Conservation (phyloP, 2,113 vertebrate species). For the Chaetops frenatus region DNA sequence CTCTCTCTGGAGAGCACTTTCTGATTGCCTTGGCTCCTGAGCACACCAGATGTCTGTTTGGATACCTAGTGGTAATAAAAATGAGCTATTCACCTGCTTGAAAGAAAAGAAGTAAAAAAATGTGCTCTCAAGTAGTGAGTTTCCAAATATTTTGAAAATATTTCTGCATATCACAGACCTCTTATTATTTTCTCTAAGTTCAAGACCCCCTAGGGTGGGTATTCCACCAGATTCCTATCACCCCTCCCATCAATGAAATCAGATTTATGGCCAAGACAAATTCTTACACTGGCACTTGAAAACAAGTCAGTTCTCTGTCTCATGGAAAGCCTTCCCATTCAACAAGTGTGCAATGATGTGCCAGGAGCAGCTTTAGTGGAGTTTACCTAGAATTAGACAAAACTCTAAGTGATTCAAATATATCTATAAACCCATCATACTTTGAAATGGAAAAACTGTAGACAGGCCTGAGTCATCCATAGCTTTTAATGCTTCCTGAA, state of each 20-base stretch:
- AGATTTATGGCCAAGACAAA: not conserved
- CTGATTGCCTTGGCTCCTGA: not conserved
- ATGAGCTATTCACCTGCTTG: not conserved
- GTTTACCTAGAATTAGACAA: not conserved
- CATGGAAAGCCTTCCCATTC: not conserved
- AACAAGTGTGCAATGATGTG: rapidly evolving
- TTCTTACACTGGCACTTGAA: not conserved
- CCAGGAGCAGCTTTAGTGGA: not conserved
- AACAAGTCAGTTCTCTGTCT: not conserved
- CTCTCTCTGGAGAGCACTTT: not conserved
- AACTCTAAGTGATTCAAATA: not conserved
- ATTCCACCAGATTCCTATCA: not conserved
- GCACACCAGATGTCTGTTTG: not conserved
- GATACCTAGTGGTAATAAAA: not conserved
- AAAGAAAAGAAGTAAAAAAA: not conserved
- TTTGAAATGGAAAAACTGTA: not conserved
- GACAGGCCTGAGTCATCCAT: not conserved
- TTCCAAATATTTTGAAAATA: not conserved
- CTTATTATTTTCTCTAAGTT: not conserved
- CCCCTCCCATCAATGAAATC: not conserved
- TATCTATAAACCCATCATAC: not conserved
- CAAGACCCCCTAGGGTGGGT: not conserved
- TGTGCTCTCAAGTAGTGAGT: not conserved
- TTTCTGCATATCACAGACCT: not conserved
- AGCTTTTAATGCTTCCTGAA: not conserved